phyloP scores from a whole-genome alignment of 1,140 invertebrate genomes.

The Anastrepha ludens region DNA sequence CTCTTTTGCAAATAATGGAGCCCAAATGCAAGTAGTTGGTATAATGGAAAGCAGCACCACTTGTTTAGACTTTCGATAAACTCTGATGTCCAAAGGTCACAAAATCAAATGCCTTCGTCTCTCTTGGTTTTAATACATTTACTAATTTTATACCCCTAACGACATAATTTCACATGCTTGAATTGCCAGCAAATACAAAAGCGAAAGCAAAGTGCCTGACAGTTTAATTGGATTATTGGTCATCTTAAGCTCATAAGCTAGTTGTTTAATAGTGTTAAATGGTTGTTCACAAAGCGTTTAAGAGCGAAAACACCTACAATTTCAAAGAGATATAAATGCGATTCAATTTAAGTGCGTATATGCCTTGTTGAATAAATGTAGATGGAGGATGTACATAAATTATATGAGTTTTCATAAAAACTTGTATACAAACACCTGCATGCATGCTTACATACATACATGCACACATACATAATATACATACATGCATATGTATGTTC shows the following conservation, averaged over 20 bases:
- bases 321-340: conserved; percentile 11
- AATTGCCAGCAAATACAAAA: background rate
- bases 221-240: background rate
- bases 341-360: conserved; percentile 1
- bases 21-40: too few species aligned
- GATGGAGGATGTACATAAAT: too few species aligned
- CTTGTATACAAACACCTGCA: background rate
- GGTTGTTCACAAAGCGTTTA: conserved; percentile 11
- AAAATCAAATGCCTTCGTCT: too few species aligned
- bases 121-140: too few species aligned
- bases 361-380: background rate
- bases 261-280: conserved; percentile 6
- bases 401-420: background rate
- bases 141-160: too few species aligned
- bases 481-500: background rate
- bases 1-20: too few species aligned
- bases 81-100: too few species aligned
- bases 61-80: too few species aligned
- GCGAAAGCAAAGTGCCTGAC: background rate
- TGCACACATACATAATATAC: background rate
- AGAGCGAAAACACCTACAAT: background rate
- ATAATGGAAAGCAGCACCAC: too few species aligned
- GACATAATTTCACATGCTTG: background rate
- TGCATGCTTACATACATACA: background rate
- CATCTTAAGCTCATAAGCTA: conserved; percentile 21